Base-by-base conservation (phyloP, 2,888 invertebrate species). In the Xylota sylvarum region DNA sequence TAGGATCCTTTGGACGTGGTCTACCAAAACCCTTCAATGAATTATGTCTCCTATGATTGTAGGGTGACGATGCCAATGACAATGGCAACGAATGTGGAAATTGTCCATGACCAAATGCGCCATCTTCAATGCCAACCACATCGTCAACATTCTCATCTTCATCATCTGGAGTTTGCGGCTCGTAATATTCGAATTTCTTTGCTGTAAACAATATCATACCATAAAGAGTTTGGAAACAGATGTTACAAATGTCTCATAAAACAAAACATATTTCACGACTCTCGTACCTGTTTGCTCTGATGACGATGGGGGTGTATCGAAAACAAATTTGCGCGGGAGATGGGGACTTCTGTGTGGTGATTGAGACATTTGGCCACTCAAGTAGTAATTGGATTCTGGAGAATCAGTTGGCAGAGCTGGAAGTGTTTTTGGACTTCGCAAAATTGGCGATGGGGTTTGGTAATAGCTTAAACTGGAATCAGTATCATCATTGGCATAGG, bases 301-400 rank as follows among this genome's bases (percentile, higher is more conserved):
- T 12, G 77, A 77, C 27, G 73, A 84, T 19, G 78, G 84, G 5
- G 84, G 80, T 58, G 93, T 92, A 88, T 93, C 94, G 88, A 94
- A 95, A 52, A 94, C 94, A 85, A 95, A 95, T 88, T 94, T 94
- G 37, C 94, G 93, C 0, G 94, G 94, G 46, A 94, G 93, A 88
- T 94, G 94, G 0, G 95, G 95, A 83, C 95, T 95, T 3, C 90
- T 90, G 4, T 89, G 89, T n/a, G 88, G 88, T 69, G 89, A 88
- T 80, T 88, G 87, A 37, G 90, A 89, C 7, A 90, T 87, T 76
- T 90, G 89, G 32, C 90, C 90, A 46, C 87, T 87, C 32, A 88
- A 88, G 32, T 88, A 87, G 48, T 90, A 89, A 14, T 89, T 88
- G 2, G 89, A 89, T 69, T 88, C 90, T 10, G 78, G 78, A 10